Evolutionary conservation across 2,797 vertebrate species (phyloP).

Genomic region (Sebastes iracundus): DNA sequence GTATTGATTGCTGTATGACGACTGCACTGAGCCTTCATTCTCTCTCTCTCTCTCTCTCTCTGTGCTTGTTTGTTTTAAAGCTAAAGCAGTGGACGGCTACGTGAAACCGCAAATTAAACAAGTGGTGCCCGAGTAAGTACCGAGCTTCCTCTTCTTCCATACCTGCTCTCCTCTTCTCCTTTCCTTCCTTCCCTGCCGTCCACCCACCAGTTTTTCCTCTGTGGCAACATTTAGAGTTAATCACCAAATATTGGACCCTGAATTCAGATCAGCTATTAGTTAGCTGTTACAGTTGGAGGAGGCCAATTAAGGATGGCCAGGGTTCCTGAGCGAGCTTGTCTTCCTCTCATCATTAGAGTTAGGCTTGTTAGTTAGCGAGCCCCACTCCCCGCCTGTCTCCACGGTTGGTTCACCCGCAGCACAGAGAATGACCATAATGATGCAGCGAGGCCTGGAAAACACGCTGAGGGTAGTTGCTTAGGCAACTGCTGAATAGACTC

Average conservation of each 20-base stretch:
- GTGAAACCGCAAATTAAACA: conserved; percentile 99
- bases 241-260: conserved; percentile 56
- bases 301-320: conserved; percentile 71
- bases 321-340: conserved; percentile 69
- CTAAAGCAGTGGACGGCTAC: conserved; percentile 95
- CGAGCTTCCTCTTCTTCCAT: neutral
- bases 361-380: conserved; percentile 71
- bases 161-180: neutral
- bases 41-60: conserved; percentile 5
- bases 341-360: conserved; percentile 76
- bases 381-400: conserved; percentile 40
- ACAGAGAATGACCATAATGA: conserved; percentile 54
- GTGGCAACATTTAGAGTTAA: conserved; percentile 63
- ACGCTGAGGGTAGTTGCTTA: conserved; percentile 67
- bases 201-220: conserved; percentile 2
- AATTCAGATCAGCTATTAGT: conserved; percentile 79
- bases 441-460: conserved; percentile 52
- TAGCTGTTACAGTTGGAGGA: conserved; percentile 68
- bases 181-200: neutral
- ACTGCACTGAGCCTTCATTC: neutral
- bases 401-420: conserved; percentile 8
- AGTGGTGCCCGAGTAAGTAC: conserved; percentile 95
- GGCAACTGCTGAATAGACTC: conserved; percentile 60
- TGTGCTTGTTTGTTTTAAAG: conserved; percentile 71
- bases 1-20: neutral